Evolutionary conservation across 1,140 invertebrate species (phyloP).

Genomic region (Lerema accius): DNA sequence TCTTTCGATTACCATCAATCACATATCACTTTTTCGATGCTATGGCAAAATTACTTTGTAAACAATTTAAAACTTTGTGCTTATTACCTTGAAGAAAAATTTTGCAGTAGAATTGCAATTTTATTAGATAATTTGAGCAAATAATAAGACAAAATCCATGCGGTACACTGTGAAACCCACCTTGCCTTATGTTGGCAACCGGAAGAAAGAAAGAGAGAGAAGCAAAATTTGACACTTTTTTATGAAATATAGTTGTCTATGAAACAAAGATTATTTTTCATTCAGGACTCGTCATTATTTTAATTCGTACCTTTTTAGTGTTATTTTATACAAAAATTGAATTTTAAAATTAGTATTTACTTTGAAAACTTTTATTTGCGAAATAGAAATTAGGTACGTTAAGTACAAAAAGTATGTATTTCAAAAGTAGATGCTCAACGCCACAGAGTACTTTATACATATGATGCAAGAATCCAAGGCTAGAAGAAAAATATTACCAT

Average conservation of each 20-base stretch:
- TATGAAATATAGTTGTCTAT: not conserved
- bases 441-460: too few relatives aligned
- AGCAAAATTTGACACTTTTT: not conserved
- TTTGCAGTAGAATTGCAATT: constrained; percentile 26
- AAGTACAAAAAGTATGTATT: too few relatives aligned
- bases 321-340: too few relatives aligned
- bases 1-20: not conserved
- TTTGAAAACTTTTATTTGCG: too few relatives aligned
- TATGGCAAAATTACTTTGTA: not conserved
- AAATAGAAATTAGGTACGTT: too few relatives aligned
- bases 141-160: constrained; percentile 58
- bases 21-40: not conserved
- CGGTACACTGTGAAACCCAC: constrained; percentile 66
- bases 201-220: constrained; percentile 70
- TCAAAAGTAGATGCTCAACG: too few relatives aligned
- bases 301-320: too few relatives aligned
- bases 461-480: too few relatives aligned
- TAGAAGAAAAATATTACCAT: not conserved
- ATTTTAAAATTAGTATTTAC: too few relatives aligned
- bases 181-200: constrained; percentile 76
- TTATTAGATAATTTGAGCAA: constrained; percentile 36
- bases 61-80: not conserved
- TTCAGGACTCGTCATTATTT: too few relatives aligned
- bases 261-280: not conserved
- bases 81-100: constrained; percentile 35